Base-by-base conservation (phyloP, 2,888 invertebrate species). In the Chaetogeoica ovagalla region DNA sequence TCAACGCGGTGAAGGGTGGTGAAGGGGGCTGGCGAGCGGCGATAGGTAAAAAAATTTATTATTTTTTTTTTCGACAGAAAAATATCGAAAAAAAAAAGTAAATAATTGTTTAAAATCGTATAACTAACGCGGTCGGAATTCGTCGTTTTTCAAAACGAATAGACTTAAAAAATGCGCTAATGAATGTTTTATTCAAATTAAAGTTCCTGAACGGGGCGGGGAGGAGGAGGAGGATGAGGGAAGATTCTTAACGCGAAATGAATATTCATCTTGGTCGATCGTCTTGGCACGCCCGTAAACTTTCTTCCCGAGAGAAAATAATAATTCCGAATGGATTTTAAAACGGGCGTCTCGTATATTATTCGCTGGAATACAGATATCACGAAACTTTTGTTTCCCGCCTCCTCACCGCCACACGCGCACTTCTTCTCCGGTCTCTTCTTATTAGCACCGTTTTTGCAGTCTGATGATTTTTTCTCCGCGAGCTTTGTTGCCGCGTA, bases 151-250 rank as follows among this genome's bases (percentile, higher is more conserved):
- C n/a, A 55, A 70, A 71, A 79, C 65, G 55, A 19, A 69, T 77
- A 76, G 57, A 79, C 71, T 63, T 79, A 71, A 79, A 71, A 79
- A 70, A 71, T 43, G 71, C 71, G 79, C 65, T 79, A 79, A 79
- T 79, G 71, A 79, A 79, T 79, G 79, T 79, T 71, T 79, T 79
- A 79, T 79, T 79, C 65, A 79, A 79, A 79, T 79, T 79, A 79
- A 79, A 70, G 79, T 71, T 75, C 65, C 21, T 65, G 23, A 30
- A 30, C 30, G 30, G 30, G 30, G 30, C 4, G 30, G 30, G 30
- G 1, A 4, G 30, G 1, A 4, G 30, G 30, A 30, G 30, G 30
- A 1, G 0, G 48, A 9, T 21, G 60, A 30, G 4, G 76, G 68
- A 23, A 13, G 23, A 57, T 57, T 55, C 71, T 79, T 71, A 79